Conservation (phyloP, 2,888 invertebrate genomes). For the Plemyria rubiginata region DNA sequence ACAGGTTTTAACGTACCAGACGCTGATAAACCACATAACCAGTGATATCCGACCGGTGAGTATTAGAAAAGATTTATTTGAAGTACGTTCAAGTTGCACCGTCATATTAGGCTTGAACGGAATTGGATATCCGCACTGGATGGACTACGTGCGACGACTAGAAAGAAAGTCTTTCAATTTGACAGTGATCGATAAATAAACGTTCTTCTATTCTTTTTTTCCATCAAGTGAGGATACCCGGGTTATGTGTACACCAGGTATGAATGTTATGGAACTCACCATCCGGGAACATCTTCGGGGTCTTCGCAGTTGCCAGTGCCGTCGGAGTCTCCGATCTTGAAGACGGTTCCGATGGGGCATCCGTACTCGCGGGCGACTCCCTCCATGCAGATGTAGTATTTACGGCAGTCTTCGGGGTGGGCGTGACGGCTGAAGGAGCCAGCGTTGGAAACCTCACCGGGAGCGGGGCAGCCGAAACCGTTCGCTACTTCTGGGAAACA, state of each 20-base stretch:
- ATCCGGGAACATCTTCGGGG: constrained; percentile 97
- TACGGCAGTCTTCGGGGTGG: constrained; percentile 97
- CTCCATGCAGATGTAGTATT: constrained; percentile 97
- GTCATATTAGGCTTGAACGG: constrained; percentile 70
- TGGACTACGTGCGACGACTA: constrained; percentile 34
- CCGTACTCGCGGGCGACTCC: constrained; percentile 96
- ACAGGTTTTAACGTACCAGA: constrained; percentile 64
- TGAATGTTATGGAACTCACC: constrained; percentile 86
- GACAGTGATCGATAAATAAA: constrained; percentile 6
- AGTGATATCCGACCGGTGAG: constrained; percentile 67
- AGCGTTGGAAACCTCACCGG: constrained; percentile 91
- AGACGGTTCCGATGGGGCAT: constrained; percentile 97
- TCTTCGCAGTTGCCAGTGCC: constrained; percentile 97
- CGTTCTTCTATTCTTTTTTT: too few relatives aligned
- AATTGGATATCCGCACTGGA: constrained; percentile 55
- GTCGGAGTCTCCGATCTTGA: constrained; percentile 96
- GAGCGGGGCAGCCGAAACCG: constrained; percentile 94
- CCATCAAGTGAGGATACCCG: constrained; percentile 43
- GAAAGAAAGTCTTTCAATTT: constrained; percentile 30
- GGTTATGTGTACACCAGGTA: constrained; percentile 34
- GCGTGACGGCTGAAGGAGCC: constrained; percentile 97
- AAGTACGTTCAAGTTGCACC: constrained; percentile 61
- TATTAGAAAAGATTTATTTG: constrained; percentile 59
- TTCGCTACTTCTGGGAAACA: constrained; percentile 92
- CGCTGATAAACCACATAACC: constrained; percentile 64